Conservation (phyloP, 1,140 invertebrate species). For the Heliconius hermathena region DNA sequence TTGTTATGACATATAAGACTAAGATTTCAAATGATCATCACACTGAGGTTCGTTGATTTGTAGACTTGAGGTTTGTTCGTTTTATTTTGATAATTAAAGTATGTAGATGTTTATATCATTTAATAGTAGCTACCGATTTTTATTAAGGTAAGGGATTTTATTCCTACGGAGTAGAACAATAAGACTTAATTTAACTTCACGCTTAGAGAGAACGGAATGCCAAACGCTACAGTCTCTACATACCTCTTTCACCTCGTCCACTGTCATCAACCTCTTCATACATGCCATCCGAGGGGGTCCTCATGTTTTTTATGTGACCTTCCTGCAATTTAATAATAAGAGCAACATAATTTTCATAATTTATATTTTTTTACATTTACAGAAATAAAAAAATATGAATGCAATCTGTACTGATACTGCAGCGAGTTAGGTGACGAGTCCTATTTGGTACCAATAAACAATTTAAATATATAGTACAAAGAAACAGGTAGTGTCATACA, state of each 20-base stretch:
- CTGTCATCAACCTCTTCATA: too few species aligned
- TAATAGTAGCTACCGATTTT: background rate
- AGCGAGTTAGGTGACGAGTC: background rate
- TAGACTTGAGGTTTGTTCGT: background rate
- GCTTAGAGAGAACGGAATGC: too few species aligned
- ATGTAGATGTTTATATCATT: background rate
- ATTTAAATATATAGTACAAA: too few species aligned
- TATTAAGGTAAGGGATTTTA: background rate
- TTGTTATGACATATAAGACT: conserved; percentile 1
- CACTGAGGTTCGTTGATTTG: background rate
- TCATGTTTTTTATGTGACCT: too few species aligned
- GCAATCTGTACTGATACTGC: background rate
- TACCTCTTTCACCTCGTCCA: too few species aligned
- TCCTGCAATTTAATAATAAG: background rate
- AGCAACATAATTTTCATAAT: background rate
- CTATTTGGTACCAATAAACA: too few species aligned
- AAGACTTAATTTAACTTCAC: background rate
- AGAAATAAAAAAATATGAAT: too few species aligned
- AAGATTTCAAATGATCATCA: background rate
- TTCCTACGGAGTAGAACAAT: background rate
- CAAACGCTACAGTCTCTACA: too few species aligned
- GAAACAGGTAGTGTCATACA: too few species aligned
- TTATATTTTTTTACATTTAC: background rate
- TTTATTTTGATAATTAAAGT: background rate
- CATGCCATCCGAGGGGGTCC: too few species aligned